Conservation (phyloP, 2,113 vertebrate species). For the Chaetops frenatus region DNA sequence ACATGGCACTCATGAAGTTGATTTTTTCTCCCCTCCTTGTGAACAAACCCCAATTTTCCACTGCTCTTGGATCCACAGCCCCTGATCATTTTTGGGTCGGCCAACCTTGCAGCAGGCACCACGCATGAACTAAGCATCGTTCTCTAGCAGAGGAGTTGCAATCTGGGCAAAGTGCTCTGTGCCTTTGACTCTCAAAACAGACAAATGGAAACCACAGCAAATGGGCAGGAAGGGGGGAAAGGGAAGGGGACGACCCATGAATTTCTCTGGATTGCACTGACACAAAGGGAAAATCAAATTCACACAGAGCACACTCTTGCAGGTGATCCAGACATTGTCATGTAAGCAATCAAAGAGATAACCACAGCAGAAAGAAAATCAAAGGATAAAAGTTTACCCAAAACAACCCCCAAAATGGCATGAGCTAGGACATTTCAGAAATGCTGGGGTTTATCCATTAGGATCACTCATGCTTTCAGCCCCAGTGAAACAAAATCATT, state of each 20-base stretch:
- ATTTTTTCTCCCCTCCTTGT: not conserved
- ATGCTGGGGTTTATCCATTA: not conserved
- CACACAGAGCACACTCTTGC: not conserved
- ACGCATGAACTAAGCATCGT: not conserved
- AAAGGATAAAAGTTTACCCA: not conserved
- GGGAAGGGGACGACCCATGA: not conserved
- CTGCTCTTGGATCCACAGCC: fast-evolving
- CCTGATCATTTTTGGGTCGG: not conserved
- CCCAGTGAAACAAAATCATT: not conserved
- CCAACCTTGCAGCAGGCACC: not conserved
- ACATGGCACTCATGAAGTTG: not conserved
- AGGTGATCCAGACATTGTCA: not conserved
- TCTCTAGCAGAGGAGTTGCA: not conserved
- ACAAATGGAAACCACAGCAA: constrained; percentile 20
- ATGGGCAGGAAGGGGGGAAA: not conserved
- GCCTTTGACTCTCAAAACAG: constrained; percentile 28
- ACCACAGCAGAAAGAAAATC: constrained; percentile 4
- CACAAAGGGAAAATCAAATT: not conserved
- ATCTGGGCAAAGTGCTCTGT: constrained; percentile 6
- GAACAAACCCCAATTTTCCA: not conserved
- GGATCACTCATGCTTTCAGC: not conserved
- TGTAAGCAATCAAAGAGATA: not conserved
- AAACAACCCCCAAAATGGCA: not conserved
- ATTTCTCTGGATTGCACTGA: not conserved
- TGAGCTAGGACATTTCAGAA: not conserved